Percentiles rank a stretch among this genome's conserved stretches.
phyloP scores from a whole-genome alignment of 2,113 vertebrate species.

The Gnathonemus echidnorhynchus region DNA sequence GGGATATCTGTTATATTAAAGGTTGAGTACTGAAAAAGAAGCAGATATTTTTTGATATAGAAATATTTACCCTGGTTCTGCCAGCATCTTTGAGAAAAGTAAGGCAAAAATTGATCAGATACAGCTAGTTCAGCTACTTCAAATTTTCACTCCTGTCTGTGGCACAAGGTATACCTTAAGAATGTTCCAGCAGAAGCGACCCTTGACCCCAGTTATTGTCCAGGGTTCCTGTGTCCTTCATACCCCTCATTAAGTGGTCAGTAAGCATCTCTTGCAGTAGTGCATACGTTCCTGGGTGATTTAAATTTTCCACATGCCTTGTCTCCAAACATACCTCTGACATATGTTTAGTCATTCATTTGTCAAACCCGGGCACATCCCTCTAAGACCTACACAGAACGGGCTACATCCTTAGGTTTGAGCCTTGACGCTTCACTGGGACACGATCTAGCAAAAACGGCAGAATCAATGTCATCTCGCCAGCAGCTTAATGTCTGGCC shows the following conservation, averaged over 20 bases:
- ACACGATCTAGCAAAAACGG: background rate
- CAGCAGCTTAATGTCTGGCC: background rate
- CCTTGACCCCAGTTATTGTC: background rate
- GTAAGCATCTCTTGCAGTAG: background rate
- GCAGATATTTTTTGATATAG: background rate
- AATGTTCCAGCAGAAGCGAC: background rate
- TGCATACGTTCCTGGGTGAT: background rate
- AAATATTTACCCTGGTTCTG: background rate
- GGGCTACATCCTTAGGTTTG: background rate
- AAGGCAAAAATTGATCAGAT: background rate
- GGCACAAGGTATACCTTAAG: background rate
- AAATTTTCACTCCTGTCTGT: background rate
- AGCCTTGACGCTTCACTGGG: background rate
- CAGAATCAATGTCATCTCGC: background rate
- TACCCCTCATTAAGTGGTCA: background rate
- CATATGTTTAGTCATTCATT: background rate
- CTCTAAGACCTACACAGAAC: background rate
- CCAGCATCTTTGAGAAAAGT: background rate
- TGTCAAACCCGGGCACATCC: background rate
- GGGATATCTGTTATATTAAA: background rate
- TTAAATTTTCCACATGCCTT: background rate
- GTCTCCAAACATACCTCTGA: background rate
- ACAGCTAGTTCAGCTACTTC: background rate
- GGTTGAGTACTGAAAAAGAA: background rate
- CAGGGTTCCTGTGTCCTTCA: background rate